These are phyloP conservation scores for Ophion obscuratus DNA, from an alignment of 2,888 invertebrate genomes.

Conservation along the genomic window DNA sequence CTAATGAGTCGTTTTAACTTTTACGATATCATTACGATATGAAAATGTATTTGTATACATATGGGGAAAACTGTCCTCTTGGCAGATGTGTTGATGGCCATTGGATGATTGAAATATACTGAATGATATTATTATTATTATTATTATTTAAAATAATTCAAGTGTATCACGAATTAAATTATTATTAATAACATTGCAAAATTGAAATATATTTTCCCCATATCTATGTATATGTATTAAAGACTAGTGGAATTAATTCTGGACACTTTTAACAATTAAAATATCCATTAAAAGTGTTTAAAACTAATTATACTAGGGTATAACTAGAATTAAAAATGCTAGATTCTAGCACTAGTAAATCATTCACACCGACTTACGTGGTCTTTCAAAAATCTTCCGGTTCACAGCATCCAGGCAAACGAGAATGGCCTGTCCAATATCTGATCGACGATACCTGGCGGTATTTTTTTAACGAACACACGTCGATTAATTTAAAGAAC, in stretches of 20 bases:
- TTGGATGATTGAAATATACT: neutral
- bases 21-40: neutral
- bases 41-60: neutral
- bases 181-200: neutral
- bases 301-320: too few relatives aligned
- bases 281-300: too few relatives aligned
- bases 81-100: neutral
- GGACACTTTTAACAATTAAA: too few relatives aligned
- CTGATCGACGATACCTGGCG: slow-evolving; percentile 24
- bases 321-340: too few relatives aligned
- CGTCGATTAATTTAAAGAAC: neutral
- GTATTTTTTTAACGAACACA: neutral
- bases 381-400: slow-evolving; percentile 41
- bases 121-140: neutral
- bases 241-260: neutral
- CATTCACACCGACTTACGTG: too few relatives aligned
- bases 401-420: slow-evolving; percentile 33
- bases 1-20: slow-evolving; percentile 17
- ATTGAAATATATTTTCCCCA: neutral
- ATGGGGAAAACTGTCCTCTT: neutral
- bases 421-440: slow-evolving; percentile 29
- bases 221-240: neutral
- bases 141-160: neutral
- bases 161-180: neutral
- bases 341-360: too few relatives aligned